A percentile compares a stretch with the other conserved stretches of the same genome.
Conservation (phyloP, 2,888 invertebrate species). For the Homarus gammarus region DNA sequence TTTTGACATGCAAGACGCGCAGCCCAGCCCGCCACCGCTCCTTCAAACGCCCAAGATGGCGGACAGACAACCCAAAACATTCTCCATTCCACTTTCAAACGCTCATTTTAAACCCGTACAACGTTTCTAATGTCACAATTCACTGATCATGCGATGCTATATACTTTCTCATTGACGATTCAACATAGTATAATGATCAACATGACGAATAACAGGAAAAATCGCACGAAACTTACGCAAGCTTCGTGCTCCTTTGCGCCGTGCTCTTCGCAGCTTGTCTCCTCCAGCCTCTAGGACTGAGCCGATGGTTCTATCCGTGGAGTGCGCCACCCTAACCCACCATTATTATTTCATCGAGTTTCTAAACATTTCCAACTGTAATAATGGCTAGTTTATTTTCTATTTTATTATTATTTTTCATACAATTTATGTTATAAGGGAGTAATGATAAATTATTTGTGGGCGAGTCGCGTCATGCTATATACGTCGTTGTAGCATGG, state of each 20-base stretch:
- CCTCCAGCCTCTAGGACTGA: constrained; percentile 64
- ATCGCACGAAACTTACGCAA: constrained; percentile 62
- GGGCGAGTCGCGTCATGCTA: constrained; percentile 8
- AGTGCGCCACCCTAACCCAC: background rate
- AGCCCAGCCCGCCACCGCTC: constrained; percentile 48
- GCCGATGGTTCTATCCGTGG: constrained; percentile 53
- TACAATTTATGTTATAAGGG: background rate
- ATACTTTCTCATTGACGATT: constrained; percentile 5
- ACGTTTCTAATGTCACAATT: background rate
- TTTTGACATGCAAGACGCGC: constrained; percentile 58
- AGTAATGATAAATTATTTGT: background rate
- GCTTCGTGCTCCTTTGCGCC: constrained; percentile 64
- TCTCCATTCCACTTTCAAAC: constrained; percentile 32
- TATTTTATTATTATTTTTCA: background rate
- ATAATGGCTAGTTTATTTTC: background rate
- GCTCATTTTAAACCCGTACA: background rate
- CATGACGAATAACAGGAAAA: background rate
- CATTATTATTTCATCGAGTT: background rate
- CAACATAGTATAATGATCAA: background rate
- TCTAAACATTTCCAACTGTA: background rate
- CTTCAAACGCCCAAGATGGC: constrained; percentile 63
- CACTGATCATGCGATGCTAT: background rate
- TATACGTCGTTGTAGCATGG: constrained; percentile 60
- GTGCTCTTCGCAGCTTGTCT: constrained; percentile 70
- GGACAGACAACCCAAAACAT: constrained; percentile 43